A percentile compares a stretch with the other conserved stretches of the same genome.
Conservation (phyloP, 2,888 invertebrate genomes). For the Drosophila multiciliata region DNA sequence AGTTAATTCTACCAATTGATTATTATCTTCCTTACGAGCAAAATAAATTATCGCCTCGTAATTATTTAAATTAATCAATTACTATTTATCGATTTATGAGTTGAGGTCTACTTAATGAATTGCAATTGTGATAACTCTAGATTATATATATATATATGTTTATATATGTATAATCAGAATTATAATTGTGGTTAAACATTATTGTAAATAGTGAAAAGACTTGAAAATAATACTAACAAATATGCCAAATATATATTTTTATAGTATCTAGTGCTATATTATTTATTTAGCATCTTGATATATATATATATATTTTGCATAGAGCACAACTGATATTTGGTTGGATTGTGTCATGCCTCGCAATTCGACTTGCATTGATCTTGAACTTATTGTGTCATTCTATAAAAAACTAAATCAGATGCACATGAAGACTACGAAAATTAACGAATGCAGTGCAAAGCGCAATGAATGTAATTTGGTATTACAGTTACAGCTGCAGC, state of each 20-base stretch:
- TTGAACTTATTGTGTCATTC: constrained; percentile 48
- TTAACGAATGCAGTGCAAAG: constrained; percentile 62
- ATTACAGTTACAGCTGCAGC: constrained; percentile 42
- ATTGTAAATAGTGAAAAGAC: not conserved
- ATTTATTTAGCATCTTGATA: no score
- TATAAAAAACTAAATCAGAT: constrained; percentile 23
- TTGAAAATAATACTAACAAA: not conserved
- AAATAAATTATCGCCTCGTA: constrained; percentile 10
- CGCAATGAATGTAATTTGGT: constrained; percentile 50
- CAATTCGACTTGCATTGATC: constrained; percentile 39
- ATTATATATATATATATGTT: not conserved
- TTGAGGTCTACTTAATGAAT: not conserved
- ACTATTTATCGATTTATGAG: constrained; percentile 12
- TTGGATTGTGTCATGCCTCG: constrained; percentile 14
- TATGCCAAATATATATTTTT: not conserved
- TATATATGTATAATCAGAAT: not conserved
- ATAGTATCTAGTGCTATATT: not conserved
- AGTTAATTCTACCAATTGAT: constrained; percentile 8
- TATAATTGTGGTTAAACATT: not conserved
- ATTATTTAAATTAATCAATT: constrained; percentile 30
- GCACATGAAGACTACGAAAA: constrained; percentile 35
- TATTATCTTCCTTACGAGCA: constrained; percentile 1
- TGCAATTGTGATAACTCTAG: not conserved
- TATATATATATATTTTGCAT: not conserved
- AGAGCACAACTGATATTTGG: constrained; percentile 11